Evolutionary conservation across 1,140 invertebrate species (phyloP), one percentile per base, ranked within the genome.

Genomic region (Aphis gossypii): DNA sequence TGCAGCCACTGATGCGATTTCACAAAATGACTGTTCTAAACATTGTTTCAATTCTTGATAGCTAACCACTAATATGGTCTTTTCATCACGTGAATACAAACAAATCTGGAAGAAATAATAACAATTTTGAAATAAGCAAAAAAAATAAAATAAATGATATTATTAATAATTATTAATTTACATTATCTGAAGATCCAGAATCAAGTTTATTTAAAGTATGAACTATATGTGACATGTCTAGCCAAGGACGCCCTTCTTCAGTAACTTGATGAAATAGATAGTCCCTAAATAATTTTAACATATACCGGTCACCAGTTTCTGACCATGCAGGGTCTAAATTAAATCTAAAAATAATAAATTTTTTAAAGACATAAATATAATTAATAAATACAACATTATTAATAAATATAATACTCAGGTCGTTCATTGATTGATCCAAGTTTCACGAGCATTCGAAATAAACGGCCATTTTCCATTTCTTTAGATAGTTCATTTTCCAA

Each of bases 201-300:
- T 98, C 98, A 93, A 99, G 96, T 95, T 99, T 99, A 95, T 99
- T 99, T 90, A 99, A 96, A 95, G 97, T 98, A 95, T 98, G 97
- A 35, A 99, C 97, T 94, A 99, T 97, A 95, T 99, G 99, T 86
- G 98, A 97, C 96, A 99, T 97, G 96, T 99, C 99, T 76, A 99
- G 95, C 98, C 98, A 99, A 21, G 99, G 99, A 93, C 97, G 96
- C 51, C 99, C 99, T 95, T 99, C 98, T 94, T 98, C 97, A 60
- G 97, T 97, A 76, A 99, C 97, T 95, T 98, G 97, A 96, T 99
- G 99, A 96, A 99, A 99, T 94, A 99, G 96, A 95, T 99, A 99
- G 96, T 99, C 99, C 94, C 99, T 96, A 96, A 99, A 99, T 94
- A 99, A 96, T 96, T 99, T 99, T 95, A 99, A 96, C 97, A 99